Percentiles rank a stretch among this genome's conserved stretches.
phyloP scores from a whole-genome alignment of 2,113 vertebrate species.

The Colaptes auratus region DNA sequence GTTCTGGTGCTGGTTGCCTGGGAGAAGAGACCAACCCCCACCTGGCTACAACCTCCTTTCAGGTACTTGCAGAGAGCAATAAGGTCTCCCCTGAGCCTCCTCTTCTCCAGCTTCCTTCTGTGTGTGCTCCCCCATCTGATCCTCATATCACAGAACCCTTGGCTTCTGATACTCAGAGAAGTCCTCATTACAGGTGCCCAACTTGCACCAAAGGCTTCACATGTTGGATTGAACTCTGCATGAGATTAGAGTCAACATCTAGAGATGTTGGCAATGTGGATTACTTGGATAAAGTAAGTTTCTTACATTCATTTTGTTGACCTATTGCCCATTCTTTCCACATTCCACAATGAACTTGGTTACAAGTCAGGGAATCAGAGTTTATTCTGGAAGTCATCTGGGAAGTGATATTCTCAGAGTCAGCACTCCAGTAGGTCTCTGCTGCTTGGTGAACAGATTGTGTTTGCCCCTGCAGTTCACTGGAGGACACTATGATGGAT shows the following conservation, averaged over 20 bases:
- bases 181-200: neutral
- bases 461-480: neutral
- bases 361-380: neutral
- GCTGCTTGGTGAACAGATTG: neutral
- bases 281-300: neutral
- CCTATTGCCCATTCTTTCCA: neutral
- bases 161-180: neutral
- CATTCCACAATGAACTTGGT: neutral
- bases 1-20: too few relatives aligned
- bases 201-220: neutral
- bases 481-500: neutral
- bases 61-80: too few relatives aligned
- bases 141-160: accelerated
- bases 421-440: neutral
- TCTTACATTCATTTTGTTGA: neutral
- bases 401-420: neutral
- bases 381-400: neutral
- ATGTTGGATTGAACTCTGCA: neutral
- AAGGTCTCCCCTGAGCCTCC: too few relatives aligned
- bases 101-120: neutral
- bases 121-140: neutral
- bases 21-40: too few relatives aligned
- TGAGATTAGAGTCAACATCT: neutral
- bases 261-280: accelerated
- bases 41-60: too few relatives aligned